A percentile compares a stretch with the other conserved stretches of the same genome.
Evolutionary conservation across 2,113 vertebrate genomes (phyloP).

Genomic region (Phalacrocorax carbo): DNA sequence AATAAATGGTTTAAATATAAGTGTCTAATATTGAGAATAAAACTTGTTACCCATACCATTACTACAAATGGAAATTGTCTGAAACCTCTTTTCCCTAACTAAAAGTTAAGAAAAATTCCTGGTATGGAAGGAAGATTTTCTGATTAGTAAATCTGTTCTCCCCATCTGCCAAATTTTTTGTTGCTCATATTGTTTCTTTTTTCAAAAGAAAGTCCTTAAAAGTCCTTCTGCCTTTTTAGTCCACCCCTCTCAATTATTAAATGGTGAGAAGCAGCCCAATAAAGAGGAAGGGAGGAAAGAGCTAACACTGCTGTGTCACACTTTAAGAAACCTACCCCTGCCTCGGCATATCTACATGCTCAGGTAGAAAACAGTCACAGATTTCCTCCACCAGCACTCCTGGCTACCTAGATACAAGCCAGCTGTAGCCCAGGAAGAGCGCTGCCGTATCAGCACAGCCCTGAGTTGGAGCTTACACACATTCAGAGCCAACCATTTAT

Average conservation of each 20-base stretch:
- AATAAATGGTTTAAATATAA: neutral
- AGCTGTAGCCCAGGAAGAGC: neutral
- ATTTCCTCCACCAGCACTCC: neutral
- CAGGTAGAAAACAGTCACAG: fast-evolving
- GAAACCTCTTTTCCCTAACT: neutral
- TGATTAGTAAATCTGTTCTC: neutral
- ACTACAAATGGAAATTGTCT: neutral
- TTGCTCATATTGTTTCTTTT: neutral
- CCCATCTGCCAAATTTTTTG: neutral
- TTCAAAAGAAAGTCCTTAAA: neutral
- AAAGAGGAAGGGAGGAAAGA: neutral
- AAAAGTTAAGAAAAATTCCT: neutral
- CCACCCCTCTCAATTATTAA: neutral
- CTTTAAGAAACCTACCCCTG: neutral
- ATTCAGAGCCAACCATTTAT: neutral
- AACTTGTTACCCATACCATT: neutral
- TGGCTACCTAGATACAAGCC: neutral
- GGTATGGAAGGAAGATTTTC: neutral
- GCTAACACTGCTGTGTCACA: neutral
- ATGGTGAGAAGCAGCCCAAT: neutral
- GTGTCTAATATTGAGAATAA: neutral
- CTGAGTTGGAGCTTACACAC: neutral
- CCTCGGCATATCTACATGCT: neutral
- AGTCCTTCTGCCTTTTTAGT: neutral
- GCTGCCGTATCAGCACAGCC: neutral